Conservation (phyloP, 2,113 vertebrate genomes). For the Raja brachyura region DNA sequence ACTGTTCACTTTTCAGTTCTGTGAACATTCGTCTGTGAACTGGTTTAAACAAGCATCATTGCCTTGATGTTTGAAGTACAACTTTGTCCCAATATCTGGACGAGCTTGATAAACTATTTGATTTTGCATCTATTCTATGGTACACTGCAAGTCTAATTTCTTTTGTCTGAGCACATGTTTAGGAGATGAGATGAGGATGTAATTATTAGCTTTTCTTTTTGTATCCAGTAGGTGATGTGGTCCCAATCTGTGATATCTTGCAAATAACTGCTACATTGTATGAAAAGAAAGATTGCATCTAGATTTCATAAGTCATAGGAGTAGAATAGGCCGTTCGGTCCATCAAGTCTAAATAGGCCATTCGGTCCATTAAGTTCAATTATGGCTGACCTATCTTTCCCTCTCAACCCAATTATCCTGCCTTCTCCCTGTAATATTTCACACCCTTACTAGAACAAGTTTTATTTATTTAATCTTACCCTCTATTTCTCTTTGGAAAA, state of each 20-base stretch:
- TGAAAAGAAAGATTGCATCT: not conserved
- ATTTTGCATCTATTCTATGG: not conserved
- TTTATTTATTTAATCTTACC: not conserved
- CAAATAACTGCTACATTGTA: not conserved
- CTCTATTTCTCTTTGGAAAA: not conserved
- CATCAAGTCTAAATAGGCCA: too few species aligned
- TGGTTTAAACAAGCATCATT: too few species aligned
- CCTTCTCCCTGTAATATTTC: too few species aligned
- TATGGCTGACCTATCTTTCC: too few species aligned
- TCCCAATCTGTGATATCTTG: not conserved
- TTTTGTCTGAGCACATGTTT: not conserved
- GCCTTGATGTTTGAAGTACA: too few species aligned
- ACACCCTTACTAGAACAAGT: not conserved
- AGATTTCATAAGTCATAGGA: too few species aligned
- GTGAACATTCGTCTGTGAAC: too few species aligned
- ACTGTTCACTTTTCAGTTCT: too few species aligned
- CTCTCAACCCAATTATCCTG: too few species aligned
- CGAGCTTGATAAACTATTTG: not conserved
- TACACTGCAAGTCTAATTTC: not conserved
- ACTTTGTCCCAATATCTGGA: not conserved
- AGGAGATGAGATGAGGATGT: not conserved
- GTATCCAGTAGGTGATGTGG: not conserved
- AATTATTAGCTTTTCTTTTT: not conserved
- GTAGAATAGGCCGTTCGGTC: too few species aligned
- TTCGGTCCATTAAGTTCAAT: too few species aligned